Evolutionary conservation across 2,113 vertebrate genomes (phyloP), one percentile per base, ranked within the genome.

Genomic region (Malurus melanocephalus): DNA sequence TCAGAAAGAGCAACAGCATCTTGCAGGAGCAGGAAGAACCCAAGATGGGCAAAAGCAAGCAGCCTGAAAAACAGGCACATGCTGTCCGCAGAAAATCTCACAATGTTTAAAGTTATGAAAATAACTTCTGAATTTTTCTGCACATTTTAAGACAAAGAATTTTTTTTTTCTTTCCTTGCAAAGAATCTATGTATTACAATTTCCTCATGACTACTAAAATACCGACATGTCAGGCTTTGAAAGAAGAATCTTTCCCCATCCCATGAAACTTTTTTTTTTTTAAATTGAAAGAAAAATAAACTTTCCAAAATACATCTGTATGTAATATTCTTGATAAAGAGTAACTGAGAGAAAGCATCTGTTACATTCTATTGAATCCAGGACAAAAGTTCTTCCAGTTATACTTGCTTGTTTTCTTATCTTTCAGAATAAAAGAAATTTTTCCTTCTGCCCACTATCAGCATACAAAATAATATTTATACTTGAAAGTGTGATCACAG

Each of bases 321-420:
- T 93, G 77, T 55, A 92, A 94, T 95, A 91, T 89, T 88, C 60
- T 80, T 85, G 71, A 88, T 88, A 92, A 94, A 93, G 86, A 93
- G 76, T 38, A 95, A 94, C 67, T 88, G 93, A 95, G 38, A 78
- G 43, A 94, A 92, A 93, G 64, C 88, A 93, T 95, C 88, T 96
- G 91, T 42, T 92, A 22, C 59, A 55, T 87, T 91, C 53, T 88
- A 92, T 93, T 1, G 1, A 93, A 91, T 66, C 72, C 45, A 76
- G 62, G 68, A 53, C 43, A 75, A 75, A 88, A 61, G 21, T 35
- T 81, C 15, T 30, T 61, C 48, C 48, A 68, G 77, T 75, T 68
- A 42, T 48, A 49, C 21, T 81, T 87, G 60, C 88, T 93, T 94
- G 61, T 94, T 93, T 94, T 87, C 71, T 93, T 91, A 77, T 85